These are phyloP conservation scores for Drosophila kurseongensis DNA, from an alignment of 1,140 invertebrate genomes.

Conservation along the genomic window DNA sequence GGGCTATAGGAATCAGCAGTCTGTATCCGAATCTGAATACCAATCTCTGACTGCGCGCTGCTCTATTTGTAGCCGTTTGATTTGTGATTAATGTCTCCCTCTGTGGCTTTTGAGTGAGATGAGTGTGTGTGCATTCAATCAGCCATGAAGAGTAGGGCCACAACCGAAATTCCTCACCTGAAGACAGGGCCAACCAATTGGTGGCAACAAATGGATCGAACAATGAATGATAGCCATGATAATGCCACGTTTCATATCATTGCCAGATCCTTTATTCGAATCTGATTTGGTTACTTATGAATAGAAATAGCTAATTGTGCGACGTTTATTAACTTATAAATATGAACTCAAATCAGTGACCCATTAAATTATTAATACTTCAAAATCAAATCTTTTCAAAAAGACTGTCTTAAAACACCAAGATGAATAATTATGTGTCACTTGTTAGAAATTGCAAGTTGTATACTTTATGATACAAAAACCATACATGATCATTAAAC, in stretches of 20 bases:
- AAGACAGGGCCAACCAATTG: constrained; percentile 12
- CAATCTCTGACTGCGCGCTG: constrained; percentile 27
- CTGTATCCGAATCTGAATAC: constrained; percentile 11
- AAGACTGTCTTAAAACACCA: too few species aligned
- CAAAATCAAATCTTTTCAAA: too few species aligned
- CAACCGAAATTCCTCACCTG: constrained; percentile 4
- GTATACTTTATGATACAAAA: too few species aligned
- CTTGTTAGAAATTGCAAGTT: too few species aligned
- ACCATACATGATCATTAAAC: too few species aligned
- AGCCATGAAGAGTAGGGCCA: neutral
- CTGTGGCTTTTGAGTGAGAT: constrained; percentile 11
- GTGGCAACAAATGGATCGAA: constrained; percentile 23
- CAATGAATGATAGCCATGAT: constrained; percentile 14
- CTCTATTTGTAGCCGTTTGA: constrained; percentile 71
- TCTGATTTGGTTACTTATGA: neutral
- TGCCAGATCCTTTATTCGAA: neutral
- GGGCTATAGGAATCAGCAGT: neutral
- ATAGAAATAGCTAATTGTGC: neutral
- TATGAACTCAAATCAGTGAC: too few species aligned
- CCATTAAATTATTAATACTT: too few species aligned
- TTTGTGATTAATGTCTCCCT: constrained; percentile 68
- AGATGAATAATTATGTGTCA: too few species aligned
- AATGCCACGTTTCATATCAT: neutral
- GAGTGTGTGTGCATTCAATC: constrained; percentile 25
- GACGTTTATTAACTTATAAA: too few species aligned